Conservation (phyloP, 2,797 vertebrate genomes). For the Falco rusticolus region DNA sequence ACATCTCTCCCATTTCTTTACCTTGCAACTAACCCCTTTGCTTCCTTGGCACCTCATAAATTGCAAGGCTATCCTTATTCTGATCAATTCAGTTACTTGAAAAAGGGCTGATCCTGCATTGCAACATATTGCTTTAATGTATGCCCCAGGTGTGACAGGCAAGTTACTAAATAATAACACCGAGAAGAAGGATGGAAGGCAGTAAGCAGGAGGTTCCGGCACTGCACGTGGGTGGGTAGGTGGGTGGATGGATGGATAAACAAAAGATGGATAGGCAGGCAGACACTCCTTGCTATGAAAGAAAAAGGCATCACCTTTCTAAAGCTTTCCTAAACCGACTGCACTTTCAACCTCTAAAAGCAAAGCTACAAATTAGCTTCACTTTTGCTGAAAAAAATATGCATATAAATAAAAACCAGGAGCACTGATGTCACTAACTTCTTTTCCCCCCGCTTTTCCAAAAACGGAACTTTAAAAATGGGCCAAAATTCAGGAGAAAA, state of each 20-base stretch:
- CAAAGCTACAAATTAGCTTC: not conserved
- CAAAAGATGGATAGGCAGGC: not conserved
- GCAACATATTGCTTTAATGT: not conserved
- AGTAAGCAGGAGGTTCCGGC: not conserved
- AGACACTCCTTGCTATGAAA: not conserved
- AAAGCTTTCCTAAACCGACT: not conserved
- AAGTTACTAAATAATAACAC: not conserved
- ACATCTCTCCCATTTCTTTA: not conserved
- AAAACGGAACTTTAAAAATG: slow-evolving; percentile 36
- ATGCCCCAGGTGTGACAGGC: not conserved
- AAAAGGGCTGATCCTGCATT: not conserved
- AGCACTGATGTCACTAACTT: slow-evolving; percentile 53
- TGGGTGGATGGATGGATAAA: not conserved
- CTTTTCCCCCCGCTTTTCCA: slow-evolving; percentile 39
- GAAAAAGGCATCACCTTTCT: not conserved
- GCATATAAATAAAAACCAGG: slow-evolving; percentile 31
- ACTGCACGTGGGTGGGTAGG: not conserved
- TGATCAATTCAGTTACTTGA: not conserved
- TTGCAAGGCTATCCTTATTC: not conserved
- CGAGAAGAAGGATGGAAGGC: not conserved
- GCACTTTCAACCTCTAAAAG: not conserved
- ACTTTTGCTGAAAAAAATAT: not conserved
- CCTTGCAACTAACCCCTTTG: not conserved
- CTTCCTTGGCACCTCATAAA: not conserved
- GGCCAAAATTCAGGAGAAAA: slow-evolving; percentile 73